Evolutionary conservation across 1,140 invertebrate genomes (phyloP).

Genomic region (Heliconius melpomene): DNA sequence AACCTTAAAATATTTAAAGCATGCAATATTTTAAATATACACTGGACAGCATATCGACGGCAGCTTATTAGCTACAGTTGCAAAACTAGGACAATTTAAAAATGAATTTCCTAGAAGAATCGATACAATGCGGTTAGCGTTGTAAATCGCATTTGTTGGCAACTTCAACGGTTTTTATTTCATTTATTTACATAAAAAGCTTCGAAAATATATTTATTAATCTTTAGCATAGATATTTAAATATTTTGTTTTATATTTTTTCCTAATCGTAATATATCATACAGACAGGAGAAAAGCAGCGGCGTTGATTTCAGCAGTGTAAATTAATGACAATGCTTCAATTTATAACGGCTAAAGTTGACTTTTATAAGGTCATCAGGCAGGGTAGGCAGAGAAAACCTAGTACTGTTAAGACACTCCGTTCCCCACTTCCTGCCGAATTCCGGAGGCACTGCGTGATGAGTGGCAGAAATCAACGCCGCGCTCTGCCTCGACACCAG

Average conservation of each 20-base stretch:
- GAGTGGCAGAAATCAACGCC: too few relatives aligned
- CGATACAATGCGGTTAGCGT: constrained; percentile 36
- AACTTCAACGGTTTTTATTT: constrained; percentile 23
- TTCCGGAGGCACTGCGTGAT: too few relatives aligned
- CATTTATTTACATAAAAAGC: not conserved
- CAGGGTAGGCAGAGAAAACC: too few relatives aligned
- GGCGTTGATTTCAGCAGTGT: too few relatives aligned
- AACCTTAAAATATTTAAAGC: constrained; percentile 10
- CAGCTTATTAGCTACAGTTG: constrained; percentile 31
- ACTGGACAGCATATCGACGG: constrained; percentile 13
- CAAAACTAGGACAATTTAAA: constrained; percentile 40
- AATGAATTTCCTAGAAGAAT: constrained; percentile 41
- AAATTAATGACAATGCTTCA: too few relatives aligned
- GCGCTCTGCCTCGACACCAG: too few relatives aligned
- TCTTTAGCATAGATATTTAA: not conserved
- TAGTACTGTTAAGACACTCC: too few relatives aligned
- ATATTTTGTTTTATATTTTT: not conserved
- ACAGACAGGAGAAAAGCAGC: too few relatives aligned
- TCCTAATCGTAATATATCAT: too few relatives aligned
- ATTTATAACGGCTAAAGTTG: too few relatives aligned
- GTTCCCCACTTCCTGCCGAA: too few relatives aligned
- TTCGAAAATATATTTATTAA: not conserved
- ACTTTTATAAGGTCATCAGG: too few relatives aligned
- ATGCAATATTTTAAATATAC: constrained; percentile 8
- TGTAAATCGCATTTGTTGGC: constrained; percentile 32